Base-by-base conservation (phyloP, 2,113 vertebrate species). In the Pyxicephalus adspersus region DNA sequence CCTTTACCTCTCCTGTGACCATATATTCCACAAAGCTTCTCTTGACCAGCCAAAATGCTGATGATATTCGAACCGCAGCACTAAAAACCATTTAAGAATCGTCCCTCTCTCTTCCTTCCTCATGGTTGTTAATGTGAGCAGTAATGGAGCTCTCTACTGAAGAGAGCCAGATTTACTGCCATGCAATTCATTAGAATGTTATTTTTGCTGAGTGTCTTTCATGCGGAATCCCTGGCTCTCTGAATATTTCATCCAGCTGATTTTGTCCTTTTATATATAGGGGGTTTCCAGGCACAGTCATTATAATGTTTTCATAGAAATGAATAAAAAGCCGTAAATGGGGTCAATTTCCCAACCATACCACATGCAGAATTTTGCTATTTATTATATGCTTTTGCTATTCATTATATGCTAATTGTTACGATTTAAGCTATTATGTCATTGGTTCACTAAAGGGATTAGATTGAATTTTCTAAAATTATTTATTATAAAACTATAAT, bases 121-220 rank as follows among this genome's bases (percentile, higher is more conserved):
- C 67, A 45, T 34, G n/a, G 52, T 58, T 73, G 57, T 73, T 73
- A 73, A 73, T 73, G 70, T 58, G 70, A 22, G 28, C 52, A 58
- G 70, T 73, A 73, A 73, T 73, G 70, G 70, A 58, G 70, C 70
- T 31, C 70, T 73, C 70, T 58, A 28, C 19, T 31, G 52, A 73
- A 34, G 26, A 31, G 70, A 73, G 52, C 70, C 70, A 73, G 26
- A 73, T 57, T 58, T 73, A 73, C 70, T 73, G 70, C 70, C 52
- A 73, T 58, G 70, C 70, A 73, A 73, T 73, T 73, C 70, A 73
- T 73, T 73, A 73, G 52, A 73, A 57, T 55, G 51, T 72, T 73
- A 73, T 73, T 73, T 73, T 73, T 58, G 70, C 70, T 73, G 70
- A 73, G 70, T 73, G 70, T 73, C 70, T 58, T 73, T 73, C 70